Evolutionary conservation across 2,797 vertebrate genomes (phyloP).

Genomic region (Octomys mimax): DNA sequence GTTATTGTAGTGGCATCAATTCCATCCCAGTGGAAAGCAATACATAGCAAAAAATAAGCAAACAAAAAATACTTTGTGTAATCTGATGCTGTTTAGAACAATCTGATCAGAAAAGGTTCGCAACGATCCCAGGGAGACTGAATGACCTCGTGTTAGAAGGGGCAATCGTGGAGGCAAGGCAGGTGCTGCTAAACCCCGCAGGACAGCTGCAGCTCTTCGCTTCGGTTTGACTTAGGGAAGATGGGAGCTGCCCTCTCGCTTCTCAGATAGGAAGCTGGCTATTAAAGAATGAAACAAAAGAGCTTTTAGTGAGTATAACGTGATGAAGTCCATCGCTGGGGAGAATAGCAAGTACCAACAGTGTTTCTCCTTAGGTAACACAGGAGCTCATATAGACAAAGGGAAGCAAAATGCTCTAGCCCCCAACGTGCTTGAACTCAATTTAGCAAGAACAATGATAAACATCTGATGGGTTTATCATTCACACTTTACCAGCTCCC

Average conservation of each 20-base stretch:
- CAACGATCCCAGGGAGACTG: slow-evolving; percentile 39
- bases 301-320: slow-evolving; percentile 54
- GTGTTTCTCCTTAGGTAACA: slow-evolving; percentile 63
- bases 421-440: background rate
- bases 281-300: slow-evolving; percentile 70
- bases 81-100: slow-evolving; percentile 70
- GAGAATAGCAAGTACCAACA: slow-evolving; percentile 16
- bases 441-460: slow-evolving; percentile 30
- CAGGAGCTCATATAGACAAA: slow-evolving; percentile 14
- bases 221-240: slow-evolving; percentile 48
- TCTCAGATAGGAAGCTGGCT: slow-evolving; percentile 34
- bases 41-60: slow-evolving; percentile 27
- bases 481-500: slow-evolving; percentile 8
- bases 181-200: slow-evolving; percentile 54
- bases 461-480: slow-evolving; percentile 12
- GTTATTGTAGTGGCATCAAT: slow-evolving; percentile 78
- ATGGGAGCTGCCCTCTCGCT: slow-evolving; percentile 51
- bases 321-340: slow-evolving; percentile 49
- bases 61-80: slow-evolving; percentile 66
- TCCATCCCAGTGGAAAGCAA: slow-evolving; percentile 75
- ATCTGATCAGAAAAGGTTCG: slow-evolving; percentile 62
- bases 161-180: slow-evolving; percentile 57
- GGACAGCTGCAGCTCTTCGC: slow-evolving; percentile 57
- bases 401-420: slow-evolving; percentile 51
- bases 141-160: slow-evolving; percentile 74